Base-by-base conservation (phyloP, 2,888 invertebrate genomes). In the Drosophila colorata region DNA sequence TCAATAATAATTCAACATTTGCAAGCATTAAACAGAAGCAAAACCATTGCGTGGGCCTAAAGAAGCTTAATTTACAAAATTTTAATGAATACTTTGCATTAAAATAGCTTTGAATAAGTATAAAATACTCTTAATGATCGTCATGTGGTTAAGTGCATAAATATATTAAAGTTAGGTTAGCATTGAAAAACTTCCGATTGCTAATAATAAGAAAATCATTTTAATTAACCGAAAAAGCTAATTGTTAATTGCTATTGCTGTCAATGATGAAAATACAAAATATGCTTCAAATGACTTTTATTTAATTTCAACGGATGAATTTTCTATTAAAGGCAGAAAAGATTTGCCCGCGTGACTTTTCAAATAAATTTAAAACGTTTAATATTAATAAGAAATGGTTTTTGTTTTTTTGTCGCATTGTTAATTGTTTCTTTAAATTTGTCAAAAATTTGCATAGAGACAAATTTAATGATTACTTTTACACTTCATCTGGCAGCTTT, bases 31-130 rank as follows among this genome's bases (percentile, higher is more conserved):
- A 35, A 35, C 5, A 9, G 8, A 48, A n/a, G 4, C 0, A 28
- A 23, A 23, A 25, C 4, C 25, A 25, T 2, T 25, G 4, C 3
- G 4, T 20, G 18, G 16, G 11, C 9, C 0, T 7, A 46, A 49
- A 51, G 52, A 28, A 38, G 53, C 58, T 75, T 52, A 20, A 18
- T 7, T 49, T 1, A 37, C 8, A 11, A 18, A 43, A 38, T 33
- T 33, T 9, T 38, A 25, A 23, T 33, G 20, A 56, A 35, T n/a
- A 8, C 16, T 8, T 9, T 20, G 8, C 14, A 11, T 31, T 28
- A 9, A 3, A 4, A 11, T 8, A 16, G 13, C 2, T 13, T 56
- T 20, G 9, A 60, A 16, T 2, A 58, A 40, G 20, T 16, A 16
- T 2, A 13, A 67, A 56, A 41, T 68, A 18, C 40, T 44, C 33